A percentile compares a stretch with the other conserved stretches of the same genome.
Conservation (phyloP, 2,888 invertebrate genomes). For the Leptinotarsa tumamoca region DNA sequence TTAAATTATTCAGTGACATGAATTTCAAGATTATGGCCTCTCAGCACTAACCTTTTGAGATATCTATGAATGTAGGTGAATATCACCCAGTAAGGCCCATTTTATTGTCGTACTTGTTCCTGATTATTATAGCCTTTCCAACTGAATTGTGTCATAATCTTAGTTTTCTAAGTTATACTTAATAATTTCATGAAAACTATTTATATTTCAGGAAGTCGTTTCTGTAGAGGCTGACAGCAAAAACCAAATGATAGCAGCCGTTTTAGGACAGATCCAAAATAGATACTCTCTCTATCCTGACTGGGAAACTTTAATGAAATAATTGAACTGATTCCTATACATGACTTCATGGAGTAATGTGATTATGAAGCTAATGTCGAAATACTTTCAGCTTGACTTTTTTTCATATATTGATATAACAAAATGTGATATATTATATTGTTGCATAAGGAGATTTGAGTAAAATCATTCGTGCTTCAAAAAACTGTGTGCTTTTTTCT, state of each 20-base stretch:
- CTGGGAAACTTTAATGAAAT: constrained; percentile 52
- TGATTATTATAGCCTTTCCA: too few species aligned
- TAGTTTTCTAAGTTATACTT: neutral
- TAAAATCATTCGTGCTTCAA: constrained; percentile 35
- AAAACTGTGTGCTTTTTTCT: neutral
- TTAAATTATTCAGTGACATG: too few species aligned
- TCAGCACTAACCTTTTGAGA: too few species aligned
- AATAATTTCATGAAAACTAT: neutral
- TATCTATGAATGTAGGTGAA: too few species aligned
- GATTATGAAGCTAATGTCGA: constrained; percentile 20
- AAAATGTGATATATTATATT: constrained; percentile 33
- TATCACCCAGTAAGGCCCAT: too few species aligned
- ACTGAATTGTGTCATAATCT: too few species aligned
- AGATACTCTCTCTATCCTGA: constrained; percentile 57
- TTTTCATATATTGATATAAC: constrained; percentile 21
- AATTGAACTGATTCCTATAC: constrained; percentile 22
- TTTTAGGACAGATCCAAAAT: constrained; percentile 56
- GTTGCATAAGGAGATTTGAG: constrained; percentile 26
- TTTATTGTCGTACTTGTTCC: too few species aligned
- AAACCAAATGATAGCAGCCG: constrained; percentile 48
- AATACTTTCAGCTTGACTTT: constrained; percentile 21
- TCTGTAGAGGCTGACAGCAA: constrained; percentile 46
- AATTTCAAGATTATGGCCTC: too few species aligned
- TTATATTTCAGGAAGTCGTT: constrained; percentile 50
- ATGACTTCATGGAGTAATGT: constrained; percentile 4